Conservation (phyloP, 2,797 vertebrate species). For the Hylomyscus alleni region DNA sequence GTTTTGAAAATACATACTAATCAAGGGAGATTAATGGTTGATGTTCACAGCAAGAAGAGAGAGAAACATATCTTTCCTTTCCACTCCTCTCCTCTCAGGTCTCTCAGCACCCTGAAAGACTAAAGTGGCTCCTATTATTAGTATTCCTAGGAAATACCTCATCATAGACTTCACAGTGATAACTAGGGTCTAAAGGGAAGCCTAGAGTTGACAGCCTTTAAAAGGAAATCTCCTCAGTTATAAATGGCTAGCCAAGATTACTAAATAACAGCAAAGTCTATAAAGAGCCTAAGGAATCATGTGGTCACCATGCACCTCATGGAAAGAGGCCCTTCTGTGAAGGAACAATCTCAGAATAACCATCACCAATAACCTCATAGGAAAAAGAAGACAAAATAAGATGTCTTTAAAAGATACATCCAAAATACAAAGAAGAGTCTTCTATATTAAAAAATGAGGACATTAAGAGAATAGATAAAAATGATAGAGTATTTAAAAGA, state of each 20-base stretch:
- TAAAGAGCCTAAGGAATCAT: background rate
- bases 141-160: background rate
- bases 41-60: background rate
- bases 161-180: background rate
- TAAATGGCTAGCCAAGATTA: background rate
- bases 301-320: background rate
- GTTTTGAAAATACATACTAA: background rate
- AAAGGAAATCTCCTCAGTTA: background rate
- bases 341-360: background rate
- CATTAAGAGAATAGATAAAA: constrained; percentile 35
- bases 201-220: background rate
- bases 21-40: background rate
- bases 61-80: background rate
- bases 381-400: background rate
- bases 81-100: background rate
- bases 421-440: background rate
- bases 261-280: background rate
- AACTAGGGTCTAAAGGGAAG: background rate
- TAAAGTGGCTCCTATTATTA: background rate
- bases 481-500: background rate
- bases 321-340: background rate
- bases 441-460: background rate
- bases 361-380: background rate
- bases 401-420: background rate
- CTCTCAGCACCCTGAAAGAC: background rate